Base-by-base conservation (phyloP, 2,797 vertebrate genomes). In the Tapera naevia region DNA sequence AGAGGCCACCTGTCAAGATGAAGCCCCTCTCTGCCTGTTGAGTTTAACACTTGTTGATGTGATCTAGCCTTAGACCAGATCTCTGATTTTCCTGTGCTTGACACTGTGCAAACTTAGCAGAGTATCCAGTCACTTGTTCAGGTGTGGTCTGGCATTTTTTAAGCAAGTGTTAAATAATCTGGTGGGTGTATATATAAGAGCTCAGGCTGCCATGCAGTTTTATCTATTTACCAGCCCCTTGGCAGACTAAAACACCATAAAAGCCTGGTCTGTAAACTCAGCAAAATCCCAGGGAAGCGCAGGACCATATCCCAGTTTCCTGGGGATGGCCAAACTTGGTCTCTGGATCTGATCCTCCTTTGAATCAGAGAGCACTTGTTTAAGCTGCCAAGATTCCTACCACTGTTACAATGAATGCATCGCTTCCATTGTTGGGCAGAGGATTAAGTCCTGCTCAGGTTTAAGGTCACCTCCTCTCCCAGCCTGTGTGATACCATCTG, bases 381-480 rank as follows among this genome's bases (percentile, higher is more conserved):
- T 74, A 86, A 91, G 41, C 41, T 28, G 53, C 53, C 45, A n/a
- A 65, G 70, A 76, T 80, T 70, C 43, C 56, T 51, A 73, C 17
- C 12, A 17, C 33, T 65, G n/a, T 35, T 65, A 39, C 3, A 74
- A 79, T 54, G 60, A 88, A 57, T 66, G n/a, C 45, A 35, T 33
- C 60, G 13, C 35, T 84, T 80, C 61, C 30, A 70, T 69, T 7
- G 6, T 80, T 1, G 0, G 53, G 60, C 35, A 80, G 69, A 74
- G 60, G 35, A 95, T 90, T 94, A 92, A 96, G 64, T 73, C 64
- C 64, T 87, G 64, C 32, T 88, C 70, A 90, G 93, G 79, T 93
- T 94, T 89, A 93, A 94, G 86, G 91, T 94, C 83, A 62, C 64
- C 64, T 88, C 70, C 71, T 82, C 78, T 76, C 57, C 53, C 46